Evolutionary conservation across 1,140 invertebrate species (phyloP).

Genomic region (Leptopilina clavipes): DNA sequence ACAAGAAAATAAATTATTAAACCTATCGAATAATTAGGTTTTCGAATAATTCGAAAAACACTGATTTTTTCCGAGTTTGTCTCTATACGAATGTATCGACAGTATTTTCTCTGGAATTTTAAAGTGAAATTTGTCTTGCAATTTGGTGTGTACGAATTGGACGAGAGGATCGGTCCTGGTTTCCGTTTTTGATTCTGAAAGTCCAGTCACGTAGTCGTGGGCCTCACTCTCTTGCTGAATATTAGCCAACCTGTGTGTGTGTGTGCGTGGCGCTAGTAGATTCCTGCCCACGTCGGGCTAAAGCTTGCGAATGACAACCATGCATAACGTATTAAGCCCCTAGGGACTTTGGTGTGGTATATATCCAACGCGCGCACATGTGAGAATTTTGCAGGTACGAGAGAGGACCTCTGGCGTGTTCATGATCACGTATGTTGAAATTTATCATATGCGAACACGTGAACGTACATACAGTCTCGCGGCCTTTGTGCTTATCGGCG

Average conservation of each 20-base stretch:
- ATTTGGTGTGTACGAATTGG: constrained; percentile 41
- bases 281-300: constrained; percentile 65
- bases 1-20: no score
- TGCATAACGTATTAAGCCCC: constrained; percentile 73
- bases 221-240: constrained; percentile 69
- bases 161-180: background rate
- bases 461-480: constrained; percentile 36
- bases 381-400: background rate
- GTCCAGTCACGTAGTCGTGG: constrained; percentile 54
- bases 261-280: constrained; percentile 51
- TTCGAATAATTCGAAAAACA: no score
- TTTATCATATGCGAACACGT: constrained; percentile 43
- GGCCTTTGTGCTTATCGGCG: constrained; percentile 55
- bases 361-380: constrained; percentile 41
- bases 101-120: no score
- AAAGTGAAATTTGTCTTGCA: constrained; percentile 46
- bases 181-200: constrained; percentile 35
- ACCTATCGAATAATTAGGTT: no score
- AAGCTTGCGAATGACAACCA: constrained; percentile 66
- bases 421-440: background rate
- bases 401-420: background rate
- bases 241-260: constrained; percentile 64
- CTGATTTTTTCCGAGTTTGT: no score
- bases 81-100: no score
- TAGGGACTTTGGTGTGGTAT: constrained; percentile 57